These are phyloP conservation scores for Drosophila asahinai DNA, from an alignment of 1,140 invertebrate species.

Conservation along the genomic window DNA sequence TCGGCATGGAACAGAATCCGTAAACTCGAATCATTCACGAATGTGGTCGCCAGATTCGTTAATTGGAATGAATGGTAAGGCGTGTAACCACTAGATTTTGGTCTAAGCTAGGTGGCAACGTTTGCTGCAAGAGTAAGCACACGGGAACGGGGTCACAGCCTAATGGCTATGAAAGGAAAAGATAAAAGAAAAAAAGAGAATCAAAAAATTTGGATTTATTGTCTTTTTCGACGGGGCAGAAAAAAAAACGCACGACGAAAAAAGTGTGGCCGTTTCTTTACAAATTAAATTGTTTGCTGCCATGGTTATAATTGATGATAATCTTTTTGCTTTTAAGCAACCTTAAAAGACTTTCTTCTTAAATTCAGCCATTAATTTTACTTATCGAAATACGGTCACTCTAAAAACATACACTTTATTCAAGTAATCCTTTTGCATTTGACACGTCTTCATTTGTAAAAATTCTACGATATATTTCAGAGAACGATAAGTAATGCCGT, in stretches of 20 bases:
- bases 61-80: conserved; percentile 4
- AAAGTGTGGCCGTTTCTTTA: neutral
- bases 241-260: neutral
- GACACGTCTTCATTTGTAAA: too few relatives aligned
- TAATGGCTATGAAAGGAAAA: conserved; percentile 4
- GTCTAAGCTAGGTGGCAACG: conserved; percentile 2
- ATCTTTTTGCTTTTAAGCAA: neutral
- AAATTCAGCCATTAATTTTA: neutral
- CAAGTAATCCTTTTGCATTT: too few relatives aligned
- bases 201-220: neutral
- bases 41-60: conserved; percentile 2
- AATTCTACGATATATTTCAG: neutral
- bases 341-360: neutral
- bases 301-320: too few relatives aligned
- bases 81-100: conserved; percentile 30
- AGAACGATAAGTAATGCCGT: neutral
- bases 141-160: conserved; percentile 9
- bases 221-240: neutral
- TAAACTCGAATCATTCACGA: neutral
- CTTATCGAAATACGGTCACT: neutral
- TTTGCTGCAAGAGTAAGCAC: conserved; percentile 1
- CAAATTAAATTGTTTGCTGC: too few relatives aligned
- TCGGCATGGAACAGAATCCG: neutral
- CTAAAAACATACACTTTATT: neutral
- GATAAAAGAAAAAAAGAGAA: neutral